Conservation (phyloP, 2,888 invertebrate species). For the Pollenia angustigena region DNA sequence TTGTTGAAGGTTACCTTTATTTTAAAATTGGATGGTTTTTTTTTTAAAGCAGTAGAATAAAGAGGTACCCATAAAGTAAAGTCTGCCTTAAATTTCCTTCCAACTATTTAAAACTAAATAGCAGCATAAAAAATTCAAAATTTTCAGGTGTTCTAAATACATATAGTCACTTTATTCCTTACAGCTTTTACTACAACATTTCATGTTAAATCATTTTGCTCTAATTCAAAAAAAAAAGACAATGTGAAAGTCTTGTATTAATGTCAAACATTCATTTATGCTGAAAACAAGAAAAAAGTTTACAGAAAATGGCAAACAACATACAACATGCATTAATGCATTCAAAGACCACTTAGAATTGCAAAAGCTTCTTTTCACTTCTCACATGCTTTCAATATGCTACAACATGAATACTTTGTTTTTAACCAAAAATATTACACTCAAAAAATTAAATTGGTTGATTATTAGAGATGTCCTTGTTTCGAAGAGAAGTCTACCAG, state of each 20-base stretch:
- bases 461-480: too few relatives aligned
- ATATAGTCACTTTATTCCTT: conserved; percentile 7
- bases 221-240: neutral
- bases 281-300: neutral
- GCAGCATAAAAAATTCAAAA: neutral
- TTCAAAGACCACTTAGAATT: conserved; percentile 60
- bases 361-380: conserved; percentile 47
- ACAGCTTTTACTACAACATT: conserved; percentile 8
- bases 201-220: conserved; percentile 2
- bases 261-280: conserved; percentile 49
- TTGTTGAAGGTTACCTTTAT: too few relatives aligned
- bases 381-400: conserved; percentile 21
- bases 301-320: conserved; percentile 41
- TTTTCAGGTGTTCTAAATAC: conserved; percentile 30
- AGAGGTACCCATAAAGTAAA: too few relatives aligned
- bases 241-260: conserved; percentile 47
- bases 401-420: conserved; percentile 24
- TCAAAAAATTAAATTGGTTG: neutral
- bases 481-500: too few relatives aligned
- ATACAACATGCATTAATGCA: conserved; percentile 59
- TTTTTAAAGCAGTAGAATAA: too few relatives aligned
- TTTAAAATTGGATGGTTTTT: too few relatives aligned
- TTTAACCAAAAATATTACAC: conserved; percentile 18
- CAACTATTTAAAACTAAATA: neutral
- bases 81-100: neutral